Base-by-base conservation (phyloP, 1,140 invertebrate genomes). In the Drosophila pallidifrons region DNA sequence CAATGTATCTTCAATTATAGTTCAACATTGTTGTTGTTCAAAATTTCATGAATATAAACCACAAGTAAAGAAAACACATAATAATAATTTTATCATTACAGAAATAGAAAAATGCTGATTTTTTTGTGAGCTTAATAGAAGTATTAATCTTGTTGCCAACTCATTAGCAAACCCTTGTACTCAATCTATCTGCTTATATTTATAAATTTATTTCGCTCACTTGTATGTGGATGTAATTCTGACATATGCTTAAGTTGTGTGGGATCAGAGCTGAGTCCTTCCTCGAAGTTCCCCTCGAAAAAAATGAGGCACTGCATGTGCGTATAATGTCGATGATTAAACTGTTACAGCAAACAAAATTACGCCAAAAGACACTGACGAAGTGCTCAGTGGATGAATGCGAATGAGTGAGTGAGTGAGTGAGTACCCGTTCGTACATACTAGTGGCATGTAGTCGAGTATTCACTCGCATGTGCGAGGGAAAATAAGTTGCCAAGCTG, bases 271-370 rank as follows among this genome's bases (percentile, higher is more conserved):
- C n/a, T 41, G 8, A 32, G 3, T 46, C 13, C 47, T n/a, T 10
- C 32, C 13, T 1, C 7, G 8, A 15, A 16, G 46, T 25, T 25
- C 20, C 20, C 20, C 20, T 25, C 20, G n/a, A 45, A 41, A 13
- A 52, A 15, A 38, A 20, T 2, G 8, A 46, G n/a, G 16, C 68
- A 16, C 68, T 25, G 67, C 55, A 54, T 67, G 66, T 75, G 77
- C 72, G 69, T 80, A 77, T 82, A 88, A 88, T 88, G 80, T 77
- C 70, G 66, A 82, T 87, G 83, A 87, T 88, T 87, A 87, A 87
- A 80, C 83, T 87, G 83, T 77, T 77, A 77, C 73, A 73, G 77
- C 77, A 75, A 88, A 87, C 83, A 80, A 75, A 88, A 72, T 70
- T 88, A 71, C 73, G 46, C 32, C 79, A 66, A 78, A 87, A 88